These are phyloP conservation scores for Dolichopus griseipennis DNA, from an alignment of 2,888 invertebrate species.

Conservation along the genomic window DNA sequence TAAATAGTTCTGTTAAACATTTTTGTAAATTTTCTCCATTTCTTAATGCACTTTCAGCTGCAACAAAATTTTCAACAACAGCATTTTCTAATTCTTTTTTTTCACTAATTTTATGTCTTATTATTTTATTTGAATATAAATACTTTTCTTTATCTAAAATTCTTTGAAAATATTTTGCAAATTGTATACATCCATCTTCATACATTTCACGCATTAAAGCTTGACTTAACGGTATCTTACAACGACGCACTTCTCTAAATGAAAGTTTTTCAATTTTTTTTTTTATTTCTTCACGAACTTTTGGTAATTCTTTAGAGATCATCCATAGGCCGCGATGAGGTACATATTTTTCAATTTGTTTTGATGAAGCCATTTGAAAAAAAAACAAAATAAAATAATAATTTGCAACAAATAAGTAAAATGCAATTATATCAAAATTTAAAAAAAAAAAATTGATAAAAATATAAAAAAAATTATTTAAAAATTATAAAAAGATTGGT, in stretches of 20 bases:
- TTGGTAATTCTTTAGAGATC: conserved; percentile 7
- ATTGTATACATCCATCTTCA: conserved; percentile 29
- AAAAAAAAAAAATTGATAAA: too few relatives aligned
- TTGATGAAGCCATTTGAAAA: too few relatives aligned
- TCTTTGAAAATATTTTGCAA: conserved; percentile 29
- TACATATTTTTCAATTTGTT: conserved; percentile 7
- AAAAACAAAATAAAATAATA: too few relatives aligned
- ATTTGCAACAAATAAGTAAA: too few relatives aligned
- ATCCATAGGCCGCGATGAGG: neutral
- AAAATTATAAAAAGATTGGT: too few relatives aligned
- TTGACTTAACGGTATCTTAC: neutral
- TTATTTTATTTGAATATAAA: neutral
- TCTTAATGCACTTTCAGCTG: conserved; percentile 29
- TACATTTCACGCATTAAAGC: conserved; percentile 26
- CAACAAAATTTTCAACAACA: conserved; percentile 29
- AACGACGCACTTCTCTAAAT: neutral
- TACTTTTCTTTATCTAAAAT: conserved; percentile 29
- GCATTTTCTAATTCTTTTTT: conserved; percentile 26
- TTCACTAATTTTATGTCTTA: conserved; percentile 17
- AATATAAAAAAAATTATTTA: too few relatives aligned
- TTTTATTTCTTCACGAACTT: conserved; percentile 9
- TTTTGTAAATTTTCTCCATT: conserved; percentile 10
- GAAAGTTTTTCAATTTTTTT: conserved; percentile 8
- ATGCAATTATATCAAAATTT: too few relatives aligned
- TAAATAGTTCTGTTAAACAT: conserved; percentile 27